Evolutionary conservation across 2,888 invertebrate species (phyloP).

Genomic region (Pandemis heparana): DNA sequence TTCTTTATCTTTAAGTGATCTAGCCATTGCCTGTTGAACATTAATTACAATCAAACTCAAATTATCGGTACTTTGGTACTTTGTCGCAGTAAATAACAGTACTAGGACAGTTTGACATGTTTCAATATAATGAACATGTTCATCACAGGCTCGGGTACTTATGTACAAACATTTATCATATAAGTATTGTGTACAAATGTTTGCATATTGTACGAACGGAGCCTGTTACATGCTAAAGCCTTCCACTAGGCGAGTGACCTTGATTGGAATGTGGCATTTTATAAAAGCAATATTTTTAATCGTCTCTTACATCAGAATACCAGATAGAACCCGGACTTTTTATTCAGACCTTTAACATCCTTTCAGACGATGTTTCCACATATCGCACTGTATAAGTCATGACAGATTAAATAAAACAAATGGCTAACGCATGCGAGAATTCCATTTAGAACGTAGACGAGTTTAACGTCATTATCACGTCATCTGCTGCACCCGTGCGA

Average conservation of each 20-base stretch:
- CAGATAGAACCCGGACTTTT: too few relatives aligned
- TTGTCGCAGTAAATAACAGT: too few relatives aligned
- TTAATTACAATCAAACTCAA: too few relatives aligned
- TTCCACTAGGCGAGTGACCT: not conserved
- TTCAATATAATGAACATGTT: too few relatives aligned
- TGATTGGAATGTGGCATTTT: not conserved
- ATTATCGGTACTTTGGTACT: too few relatives aligned
- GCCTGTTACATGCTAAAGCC: not conserved
- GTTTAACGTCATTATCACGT: slow-evolving; percentile 16
- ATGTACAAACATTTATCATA: too few relatives aligned
- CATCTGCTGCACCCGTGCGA: not conserved
- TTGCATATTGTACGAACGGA: too few relatives aligned
- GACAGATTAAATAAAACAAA: not conserved
- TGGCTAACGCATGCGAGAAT: slow-evolving; percentile 10
- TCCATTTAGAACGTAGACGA: slow-evolving; percentile 12
- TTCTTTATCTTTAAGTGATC: not conserved
- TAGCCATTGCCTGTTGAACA: too few relatives aligned
- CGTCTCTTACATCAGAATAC: not conserved
- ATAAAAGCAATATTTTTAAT: not conserved
- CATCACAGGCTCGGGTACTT: too few relatives aligned
- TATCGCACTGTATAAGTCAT: not conserved
- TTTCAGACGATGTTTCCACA: not conserved
- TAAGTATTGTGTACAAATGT: too few relatives aligned
- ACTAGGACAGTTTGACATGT: too few relatives aligned
- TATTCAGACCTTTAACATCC: too few relatives aligned